Conservation (phyloP, 2,797 vertebrate species). For the Halcyon smyrnensis region DNA sequence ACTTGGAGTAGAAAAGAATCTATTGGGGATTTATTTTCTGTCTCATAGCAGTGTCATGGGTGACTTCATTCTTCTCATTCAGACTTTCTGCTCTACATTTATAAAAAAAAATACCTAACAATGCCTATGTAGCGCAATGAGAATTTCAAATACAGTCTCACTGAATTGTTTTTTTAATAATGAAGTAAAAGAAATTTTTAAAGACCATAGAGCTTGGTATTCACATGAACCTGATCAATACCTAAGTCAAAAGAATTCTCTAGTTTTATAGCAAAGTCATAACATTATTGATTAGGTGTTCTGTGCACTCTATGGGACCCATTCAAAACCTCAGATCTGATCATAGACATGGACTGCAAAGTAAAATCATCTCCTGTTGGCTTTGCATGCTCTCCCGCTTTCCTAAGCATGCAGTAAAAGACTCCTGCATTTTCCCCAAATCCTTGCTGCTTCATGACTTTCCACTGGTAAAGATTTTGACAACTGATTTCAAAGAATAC, state of each 20-base stretch:
- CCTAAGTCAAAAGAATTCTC: background rate
- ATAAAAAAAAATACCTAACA: background rate
- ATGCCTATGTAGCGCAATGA: background rate
- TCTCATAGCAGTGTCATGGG: background rate
- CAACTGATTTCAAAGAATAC: background rate
- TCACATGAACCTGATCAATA: background rate
- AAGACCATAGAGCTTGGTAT: background rate
- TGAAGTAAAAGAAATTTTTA: background rate
- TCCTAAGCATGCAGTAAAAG: background rate
- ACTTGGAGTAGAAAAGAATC: background rate
- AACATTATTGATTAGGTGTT: background rate
- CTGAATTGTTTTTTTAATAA: no score
- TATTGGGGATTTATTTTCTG: background rate
- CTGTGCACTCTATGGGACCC: accelerated
- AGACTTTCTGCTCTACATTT: background rate
- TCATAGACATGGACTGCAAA: accelerated
- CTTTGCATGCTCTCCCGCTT: background rate
- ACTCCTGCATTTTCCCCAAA: background rate
- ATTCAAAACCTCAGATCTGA: background rate
- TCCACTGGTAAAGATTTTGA: background rate
- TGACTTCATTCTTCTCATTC: background rate
- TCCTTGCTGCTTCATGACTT: accelerated
- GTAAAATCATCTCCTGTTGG: background rate
- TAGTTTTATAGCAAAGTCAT: background rate
- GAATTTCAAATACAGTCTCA: background rate